Conservation (phyloP, 1,140 invertebrate species). For the honey bee (Apis mellifera) region Amel_HAv3.1 CM009932.2:5078501-5079000, state of each 20-base stretch:
- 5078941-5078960: background rate
- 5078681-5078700: background rate
- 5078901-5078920: background rate
- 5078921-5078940: background rate
- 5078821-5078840: conserved; percentile 1
- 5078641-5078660: background rate
- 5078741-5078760: background rate
- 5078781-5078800: conserved; percentile 19
- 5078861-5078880: conserved; percentile 28
- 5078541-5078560: no score
- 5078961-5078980: background rate
- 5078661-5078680: background rate
- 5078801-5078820: background rate
- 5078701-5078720: no score
- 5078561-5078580: no score
- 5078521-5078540: conserved; percentile 18
- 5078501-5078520: conserved; percentile 60
- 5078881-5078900: background rate
- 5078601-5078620: background rate
- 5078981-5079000: background rate
- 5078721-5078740: conserved; percentile 10
- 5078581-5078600: background rate
- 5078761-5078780: conserved; percentile 29
- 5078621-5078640: conserved; percentile 2
- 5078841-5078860: conserved; percentile 1